Conservation (phyloP, 2,888 invertebrate species). For the Dichetophora obliterata region DNA sequence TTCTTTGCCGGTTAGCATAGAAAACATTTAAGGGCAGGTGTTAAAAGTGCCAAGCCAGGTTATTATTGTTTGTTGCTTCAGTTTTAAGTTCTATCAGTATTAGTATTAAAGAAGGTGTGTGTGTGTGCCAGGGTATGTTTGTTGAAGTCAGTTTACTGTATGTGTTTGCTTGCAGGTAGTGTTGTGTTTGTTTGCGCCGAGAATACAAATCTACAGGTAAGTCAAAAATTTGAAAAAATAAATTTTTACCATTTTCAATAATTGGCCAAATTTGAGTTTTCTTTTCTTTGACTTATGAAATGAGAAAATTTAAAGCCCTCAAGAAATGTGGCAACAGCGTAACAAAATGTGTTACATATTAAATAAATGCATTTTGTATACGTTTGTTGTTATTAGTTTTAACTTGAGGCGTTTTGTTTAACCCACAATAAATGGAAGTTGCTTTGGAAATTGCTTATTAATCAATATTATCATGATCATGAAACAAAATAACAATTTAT, state of each 20-base stretch:
- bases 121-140: background rate
- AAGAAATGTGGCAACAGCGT: conserved; percentile 26
- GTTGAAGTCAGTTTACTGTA: background rate
- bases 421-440: too few species aligned
- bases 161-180: conserved; percentile 19
- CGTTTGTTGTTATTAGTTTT: background rate
- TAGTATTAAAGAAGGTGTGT: background rate
- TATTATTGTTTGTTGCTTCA: conserved; percentile 17
- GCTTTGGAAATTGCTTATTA: too few species aligned
- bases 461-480: too few species aligned
- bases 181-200: background rate
- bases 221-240: background rate
- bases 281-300: background rate
- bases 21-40: conserved; percentile 32
- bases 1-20: background rate
- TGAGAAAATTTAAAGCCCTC: background rate
- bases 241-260: conserved; percentile 2
- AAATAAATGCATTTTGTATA: too few species aligned
- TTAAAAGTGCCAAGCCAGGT: conserved; percentile 16
- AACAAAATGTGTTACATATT: too few species aligned
- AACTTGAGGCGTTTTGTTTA: background rate
- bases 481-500: too few species aligned
- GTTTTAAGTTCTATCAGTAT: background rate
- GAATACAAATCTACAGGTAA: conserved; percentile 12
- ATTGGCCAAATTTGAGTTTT: conserved; percentile 28